Base-by-base conservation (phyloP, 2,113 vertebrate genomes). In the Pedionomus torquatus region DNA sequence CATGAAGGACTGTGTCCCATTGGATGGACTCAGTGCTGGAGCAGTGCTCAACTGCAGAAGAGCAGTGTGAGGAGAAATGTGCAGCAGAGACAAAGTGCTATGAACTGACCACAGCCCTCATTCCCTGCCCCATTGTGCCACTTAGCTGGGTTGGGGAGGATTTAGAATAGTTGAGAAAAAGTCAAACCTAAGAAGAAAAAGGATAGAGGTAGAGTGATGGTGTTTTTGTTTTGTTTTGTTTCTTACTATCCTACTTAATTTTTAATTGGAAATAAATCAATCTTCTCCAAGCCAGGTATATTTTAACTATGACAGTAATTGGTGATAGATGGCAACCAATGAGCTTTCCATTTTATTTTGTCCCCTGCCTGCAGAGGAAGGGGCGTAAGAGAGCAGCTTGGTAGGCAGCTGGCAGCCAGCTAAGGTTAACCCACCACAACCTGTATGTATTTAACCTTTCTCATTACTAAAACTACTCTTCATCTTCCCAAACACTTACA, bases 181-280 rank as follows among this genome's bases (percentile, higher is more conserved):
- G 24, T 9, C 26, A 8, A 82, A 70, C 7, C 21, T 49, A 19
- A 23, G 26, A 76, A 70, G 70, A 64, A 51, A 76, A 87, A 14
- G 4, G 2, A 3, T 55, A 10, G 15, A 21, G 4, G 15, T 43
- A 5, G 8, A 69, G 8, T 54, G 35, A 14, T 2, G 3, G 7
- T 23, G 5, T 3, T 6, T 58, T 55, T 7, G 4, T 17, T 74
- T 58, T 41, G 21, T 0, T 84, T 60, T 63, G 7, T 43, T 63
- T 87, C 18, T 82, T 28, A 57, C 16, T 33, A 15, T 51, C 9
- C 4, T 49, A 24, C 48, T 55, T 3, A 76, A 44, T 43, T 76
- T 87, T 70, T 87, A 51, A 44, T 51, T 51, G 21, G 18, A 7
- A 69, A 26, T 46, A 77, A 82, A 41, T 69, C 48, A 55, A 23